phyloP scores from a whole-genome alignment of 2,888 invertebrate genomes.

The Coenonympha glycerion region DNA sequence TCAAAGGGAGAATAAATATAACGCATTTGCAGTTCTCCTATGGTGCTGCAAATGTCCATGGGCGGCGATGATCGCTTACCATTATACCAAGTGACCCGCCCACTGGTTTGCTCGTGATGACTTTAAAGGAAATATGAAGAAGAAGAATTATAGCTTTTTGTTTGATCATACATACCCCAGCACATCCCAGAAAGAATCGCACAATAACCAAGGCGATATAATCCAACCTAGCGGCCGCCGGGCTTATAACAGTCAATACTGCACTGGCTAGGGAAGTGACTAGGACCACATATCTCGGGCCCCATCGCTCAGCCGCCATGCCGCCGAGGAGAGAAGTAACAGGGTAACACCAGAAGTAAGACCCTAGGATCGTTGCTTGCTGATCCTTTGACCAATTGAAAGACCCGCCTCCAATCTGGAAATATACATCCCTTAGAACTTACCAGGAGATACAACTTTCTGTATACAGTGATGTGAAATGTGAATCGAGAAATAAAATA shows the following conservation, averaged over 20 bases:
- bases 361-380: conserved; percentile 79
- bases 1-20: no score
- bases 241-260: conserved; percentile 76
- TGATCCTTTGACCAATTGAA: conserved; percentile 77
- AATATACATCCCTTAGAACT: background rate
- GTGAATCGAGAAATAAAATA: no score
- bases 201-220: conserved; percentile 73
- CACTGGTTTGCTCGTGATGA: no score
- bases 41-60: no score
- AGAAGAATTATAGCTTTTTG: background rate
- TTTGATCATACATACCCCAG: conserved; percentile 72
- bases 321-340: conserved; percentile 80
- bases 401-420: conserved; percentile 36
- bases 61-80: no score
- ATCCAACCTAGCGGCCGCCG: conserved; percentile 75
- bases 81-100: no score
- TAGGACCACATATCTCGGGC: conserved; percentile 77
- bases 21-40: no score
- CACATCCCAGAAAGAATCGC: conserved; percentile 77
- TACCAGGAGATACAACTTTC: no score
- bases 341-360: conserved; percentile 83
- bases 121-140: no score
- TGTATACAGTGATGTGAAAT: no score
- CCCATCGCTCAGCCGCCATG: conserved; percentile 80
- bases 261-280: conserved; percentile 69